Evolutionary conservation across 2,113 vertebrate species (phyloP).

Genomic region (Setophaga petechia): DNA sequence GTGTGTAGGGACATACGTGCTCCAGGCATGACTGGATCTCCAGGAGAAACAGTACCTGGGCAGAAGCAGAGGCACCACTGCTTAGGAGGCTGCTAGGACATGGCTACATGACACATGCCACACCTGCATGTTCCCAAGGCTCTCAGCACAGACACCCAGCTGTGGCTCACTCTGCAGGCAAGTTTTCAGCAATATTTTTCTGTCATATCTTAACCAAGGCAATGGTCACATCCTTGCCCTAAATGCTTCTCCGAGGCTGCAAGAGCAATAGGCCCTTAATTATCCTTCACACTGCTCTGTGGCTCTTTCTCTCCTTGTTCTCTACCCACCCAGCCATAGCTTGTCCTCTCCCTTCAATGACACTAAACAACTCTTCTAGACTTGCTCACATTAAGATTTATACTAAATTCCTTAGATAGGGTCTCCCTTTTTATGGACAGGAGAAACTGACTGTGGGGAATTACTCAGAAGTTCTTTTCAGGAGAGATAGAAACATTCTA

Average conservation of each 20-base stretch:
- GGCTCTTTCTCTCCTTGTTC: not conserved
- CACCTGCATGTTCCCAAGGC: fast-evolving
- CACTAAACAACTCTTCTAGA: not conserved
- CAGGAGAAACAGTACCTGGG: not conserved
- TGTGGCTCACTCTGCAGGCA: not conserved
- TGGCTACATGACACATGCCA: not conserved
- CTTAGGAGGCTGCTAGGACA: not conserved
- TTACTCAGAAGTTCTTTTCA: not conserved
- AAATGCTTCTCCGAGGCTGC: not conserved
- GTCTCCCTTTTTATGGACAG: not conserved
- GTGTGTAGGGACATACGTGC: not conserved
- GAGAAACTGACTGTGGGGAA: not conserved
- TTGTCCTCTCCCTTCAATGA: fast-evolving
- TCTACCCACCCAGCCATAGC: not conserved
- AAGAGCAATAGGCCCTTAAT: not conserved
- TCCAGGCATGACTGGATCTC: not conserved
- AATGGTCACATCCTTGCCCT: not conserved
- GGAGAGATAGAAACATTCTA: not conserved
- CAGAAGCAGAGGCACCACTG: not conserved
- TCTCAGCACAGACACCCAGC: not conserved
- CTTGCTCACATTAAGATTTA: not conserved
- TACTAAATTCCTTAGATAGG: not conserved
- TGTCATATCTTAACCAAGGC: not conserved
- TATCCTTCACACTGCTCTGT: not conserved
- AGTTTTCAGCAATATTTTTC: not conserved